Base-by-base conservation (phyloP, 2,113 vertebrate genomes). In the Micromys minutus region DNA sequence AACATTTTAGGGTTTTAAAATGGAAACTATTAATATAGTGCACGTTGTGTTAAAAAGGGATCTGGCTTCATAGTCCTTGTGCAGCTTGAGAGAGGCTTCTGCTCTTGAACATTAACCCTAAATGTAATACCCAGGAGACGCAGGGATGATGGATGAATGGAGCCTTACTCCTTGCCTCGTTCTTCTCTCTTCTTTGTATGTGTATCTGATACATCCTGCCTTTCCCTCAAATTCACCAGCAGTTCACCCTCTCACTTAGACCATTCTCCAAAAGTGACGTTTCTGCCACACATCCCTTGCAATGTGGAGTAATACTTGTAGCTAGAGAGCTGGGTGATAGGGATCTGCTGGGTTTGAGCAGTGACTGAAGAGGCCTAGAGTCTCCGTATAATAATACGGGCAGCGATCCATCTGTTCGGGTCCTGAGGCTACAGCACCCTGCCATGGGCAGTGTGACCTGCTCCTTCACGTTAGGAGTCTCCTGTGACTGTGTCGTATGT, bases 21-120 rank as follows among this genome's bases (percentile, higher is more conserved):
- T 95, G 89, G 94, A 97, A 97, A 97, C 86, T 95, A 5, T 90
- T 94, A 87, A 39, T 90, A 31, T n/a, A 55, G 29, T 81, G 55
- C 94, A 45, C 63, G 50, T 90, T 42, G 15, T 42, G 67, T 95
- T 96, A 69, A 50, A 84, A 93, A 74, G 67, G 79, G 45, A 92
- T 69, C 93, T 92, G 67, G 45, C 92, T 74, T 83, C 59, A 10
- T 2, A 7, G 31, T 34, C n/a, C 4, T 93, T 52, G 1, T 7
- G 6, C 47, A 47, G 57, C 50, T 83, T 88, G 42, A 55, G 57
- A 90, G 87, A 72, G 71, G 71, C 42, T 59, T 13, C 57, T 90
- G 79, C 57, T 77, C 85, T 50, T 81, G 7, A 29, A 31, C 57
- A 42, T 72, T 94, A 69, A 72, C 74, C 67, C 55, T 55, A 88